Conservation (phyloP, 1,140 invertebrate genomes). For the Spodoptera frugiperda region DNA sequence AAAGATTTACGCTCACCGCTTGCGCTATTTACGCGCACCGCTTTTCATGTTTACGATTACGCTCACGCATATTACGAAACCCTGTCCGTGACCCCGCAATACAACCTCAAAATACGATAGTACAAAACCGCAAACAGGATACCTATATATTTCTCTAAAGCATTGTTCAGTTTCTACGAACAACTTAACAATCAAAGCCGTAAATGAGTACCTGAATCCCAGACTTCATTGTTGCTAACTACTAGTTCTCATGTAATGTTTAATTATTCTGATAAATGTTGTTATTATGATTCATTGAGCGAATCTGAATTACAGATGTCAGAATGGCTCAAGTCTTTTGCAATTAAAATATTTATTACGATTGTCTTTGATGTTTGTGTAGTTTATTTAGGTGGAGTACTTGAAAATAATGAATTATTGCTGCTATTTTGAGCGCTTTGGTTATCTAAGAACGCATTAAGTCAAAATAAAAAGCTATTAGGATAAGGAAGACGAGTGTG, state of each 20-base stretch:
- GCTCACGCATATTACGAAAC: conserved; percentile 67
- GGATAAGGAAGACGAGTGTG: conserved; percentile 45
- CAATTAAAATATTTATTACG: conserved; percentile 76
- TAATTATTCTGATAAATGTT: conserved; percentile 58
- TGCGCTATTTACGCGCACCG: conserved; percentile 68
- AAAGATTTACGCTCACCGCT: conserved; percentile 72
- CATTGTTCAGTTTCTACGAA: conserved; percentile 17
- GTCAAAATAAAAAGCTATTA: conserved; percentile 61
- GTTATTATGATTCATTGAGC: conserved; percentile 13
- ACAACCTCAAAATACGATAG: conserved; percentile 44
- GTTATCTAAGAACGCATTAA: conserved; percentile 70
- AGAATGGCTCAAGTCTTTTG: conserved; percentile 56
- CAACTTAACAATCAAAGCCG: neutral
- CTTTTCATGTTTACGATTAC: conserved; percentile 74
- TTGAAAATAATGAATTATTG: conserved; percentile 72
- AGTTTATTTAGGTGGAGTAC: conserved; percentile 62
- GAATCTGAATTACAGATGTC: conserved; percentile 60
- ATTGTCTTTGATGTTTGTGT: conserved; percentile 68
- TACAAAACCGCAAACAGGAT: conserved; percentile 33
- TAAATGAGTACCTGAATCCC: neutral
- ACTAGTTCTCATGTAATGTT: conserved; percentile 49
- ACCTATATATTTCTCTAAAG: conserved; percentile 32
- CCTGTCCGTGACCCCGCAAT: conserved; percentile 59
- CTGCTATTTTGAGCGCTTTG: conserved; percentile 64
- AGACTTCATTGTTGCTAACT: conserved; percentile 1